A percentile compares a stretch with the other conserved stretches of the same genome.
Conservation (phyloP, 2,113 vertebrate species). For the Coreoperca whiteheadi region DNA sequence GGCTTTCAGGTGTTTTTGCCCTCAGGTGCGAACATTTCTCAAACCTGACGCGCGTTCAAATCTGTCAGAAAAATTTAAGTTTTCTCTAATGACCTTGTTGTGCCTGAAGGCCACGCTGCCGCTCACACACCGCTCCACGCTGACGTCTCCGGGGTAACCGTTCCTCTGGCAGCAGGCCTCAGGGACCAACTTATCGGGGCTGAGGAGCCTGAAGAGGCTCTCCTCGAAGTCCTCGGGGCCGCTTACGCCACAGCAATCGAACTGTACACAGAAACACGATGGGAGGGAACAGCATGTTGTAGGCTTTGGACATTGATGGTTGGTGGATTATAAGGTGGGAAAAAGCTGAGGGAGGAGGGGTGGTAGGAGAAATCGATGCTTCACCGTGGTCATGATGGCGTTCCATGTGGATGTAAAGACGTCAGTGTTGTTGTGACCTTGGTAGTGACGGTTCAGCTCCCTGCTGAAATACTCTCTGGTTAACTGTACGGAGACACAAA, state of each 20-base stretch:
- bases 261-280: slow-evolving; percentile 78
- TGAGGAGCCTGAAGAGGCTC: slow-evolving; percentile 82
- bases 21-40: background rate
- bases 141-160: slow-evolving; percentile 78
- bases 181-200: slow-evolving; percentile 74
- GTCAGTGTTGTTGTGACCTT: slow-evolving; percentile 88
- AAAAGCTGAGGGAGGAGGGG: background rate
- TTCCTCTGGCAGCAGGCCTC: slow-evolving; percentile 91
- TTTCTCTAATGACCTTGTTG: slow-evolving; percentile 85
- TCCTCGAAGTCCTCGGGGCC: slow-evolving; percentile 92
- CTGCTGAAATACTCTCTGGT: slow-evolving; percentile 93
- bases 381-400: slow-evolving; percentile 93
- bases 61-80: background rate
- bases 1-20: background rate
- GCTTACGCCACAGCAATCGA: slow-evolving; percentile 93
- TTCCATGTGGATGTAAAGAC: slow-evolving; percentile 94
- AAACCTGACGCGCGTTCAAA: background rate
- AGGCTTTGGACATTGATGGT: background rate
- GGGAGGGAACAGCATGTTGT: background rate
- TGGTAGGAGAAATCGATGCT: accelerated
- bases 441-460: slow-evolving; percentile 91
- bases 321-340: background rate
- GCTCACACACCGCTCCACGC: slow-evolving; percentile 85
- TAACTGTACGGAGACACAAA: slow-evolving; percentile 82
- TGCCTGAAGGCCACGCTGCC: slow-evolving; percentile 85